Conservation (phyloP, 2,888 invertebrate genomes). For the Fissipunctia ypsillon region DNA sequence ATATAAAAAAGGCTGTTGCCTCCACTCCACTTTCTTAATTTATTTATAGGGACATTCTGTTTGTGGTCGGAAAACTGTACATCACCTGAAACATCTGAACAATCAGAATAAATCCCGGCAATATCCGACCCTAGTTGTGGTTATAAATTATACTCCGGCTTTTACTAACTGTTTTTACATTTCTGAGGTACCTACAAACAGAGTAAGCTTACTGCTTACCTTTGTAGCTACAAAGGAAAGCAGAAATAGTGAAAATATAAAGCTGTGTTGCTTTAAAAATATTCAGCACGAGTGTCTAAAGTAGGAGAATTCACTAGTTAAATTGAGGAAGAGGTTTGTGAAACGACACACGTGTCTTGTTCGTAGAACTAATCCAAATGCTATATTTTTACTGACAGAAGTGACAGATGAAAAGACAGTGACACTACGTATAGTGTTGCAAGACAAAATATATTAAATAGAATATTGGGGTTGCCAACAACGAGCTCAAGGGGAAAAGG, state of each 20-base stretch:
- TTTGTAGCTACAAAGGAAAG: conserved; percentile 38
- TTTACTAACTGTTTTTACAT: conserved; percentile 24
- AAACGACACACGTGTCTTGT: too few relatives aligned
- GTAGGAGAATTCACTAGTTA: too few relatives aligned
- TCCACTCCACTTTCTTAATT: conserved; percentile 27
- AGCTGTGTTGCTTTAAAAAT: conserved; percentile 30
- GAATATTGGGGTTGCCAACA: too few relatives aligned
- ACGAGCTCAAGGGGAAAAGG: neutral
- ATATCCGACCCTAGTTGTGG: conserved; percentile 27
- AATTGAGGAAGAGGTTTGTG: too few relatives aligned
- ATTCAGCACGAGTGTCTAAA: neutral
- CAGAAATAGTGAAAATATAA: conserved; percentile 3
- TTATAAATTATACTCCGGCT: conserved; percentile 37
- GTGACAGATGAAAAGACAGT: too few relatives aligned
- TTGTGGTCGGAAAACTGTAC: conserved; percentile 31
- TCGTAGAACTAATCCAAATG: too few relatives aligned
- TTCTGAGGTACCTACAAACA: conserved; percentile 11
- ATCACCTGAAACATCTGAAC: conserved; percentile 49
- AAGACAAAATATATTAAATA: too few relatives aligned
- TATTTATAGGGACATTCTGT: conserved; percentile 39
- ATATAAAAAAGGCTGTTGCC: conserved; percentile 44
- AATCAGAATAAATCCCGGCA: conserved; percentile 40
- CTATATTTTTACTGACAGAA: too few relatives aligned
- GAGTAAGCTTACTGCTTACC: too few relatives aligned
- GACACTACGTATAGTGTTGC: too few relatives aligned